Evolutionary conservation across 2,797 vertebrate species (phyloP), one percentile per base, ranked within the genome.

Genomic region (Psittacula echo): DNA sequence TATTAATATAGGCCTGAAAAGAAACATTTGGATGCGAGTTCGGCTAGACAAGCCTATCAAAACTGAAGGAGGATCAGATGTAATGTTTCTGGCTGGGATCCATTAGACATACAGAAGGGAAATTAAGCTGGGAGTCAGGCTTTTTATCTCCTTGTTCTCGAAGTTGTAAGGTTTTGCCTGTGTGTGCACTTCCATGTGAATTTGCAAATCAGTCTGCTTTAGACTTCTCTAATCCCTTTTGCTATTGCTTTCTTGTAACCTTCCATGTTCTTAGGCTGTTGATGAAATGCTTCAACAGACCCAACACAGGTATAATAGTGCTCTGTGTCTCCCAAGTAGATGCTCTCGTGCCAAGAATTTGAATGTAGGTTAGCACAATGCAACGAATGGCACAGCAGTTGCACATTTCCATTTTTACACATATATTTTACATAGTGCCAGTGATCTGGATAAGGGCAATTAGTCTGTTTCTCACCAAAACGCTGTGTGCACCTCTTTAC

Each of bases 351-450:
- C 66, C 75, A 92, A 93, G 88, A 95, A 94, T 97, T 90, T 74
- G 94, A 94, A 96, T 79, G 68, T 90, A 87, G 85, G 29, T 71
- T 79, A 74, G 37, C 72, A 90, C 92, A 97, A 95, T 94, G 95
- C 95, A 97, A 85, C 62, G 39, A 89, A 87, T 51, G 47, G 89
- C 45, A 92, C 47, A 88, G 84, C 13, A 60, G 95, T 96, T 95
- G 94, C 94, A 95, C 2, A 2, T 94, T 98, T 96, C 92, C 92
- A 93, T 96, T 97, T 97, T 96, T 89, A 95, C 94, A 96, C 1
- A 1, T 95, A 93, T 94, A 56, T 96, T 94, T 96, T 95, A 95
- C 93, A 74, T 56, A 94, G 93, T 89, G 91, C 37, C 85, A 81
- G 77, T 90, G 80, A 93, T 91, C 93, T 96, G 93, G 77, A 79